A percentile compares a stretch with the other conserved stretches of the same genome.
Evolutionary conservation across 2,113 vertebrate genomes (phyloP).

Genomic region (Ceyx cyanopectus): DNA sequence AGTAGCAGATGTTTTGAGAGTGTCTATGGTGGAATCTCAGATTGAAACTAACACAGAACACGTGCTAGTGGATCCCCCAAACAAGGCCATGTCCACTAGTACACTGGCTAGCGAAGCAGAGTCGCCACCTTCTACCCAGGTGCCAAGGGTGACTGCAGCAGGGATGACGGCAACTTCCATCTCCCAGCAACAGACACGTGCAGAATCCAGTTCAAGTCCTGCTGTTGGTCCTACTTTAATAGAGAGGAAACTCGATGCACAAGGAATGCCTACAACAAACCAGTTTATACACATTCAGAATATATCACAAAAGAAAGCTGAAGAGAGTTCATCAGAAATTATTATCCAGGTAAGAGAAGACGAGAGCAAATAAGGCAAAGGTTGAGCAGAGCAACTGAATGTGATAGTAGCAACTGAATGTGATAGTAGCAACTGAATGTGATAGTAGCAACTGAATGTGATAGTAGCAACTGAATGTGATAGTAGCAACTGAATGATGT

Average conservation of each 20-base stretch:
- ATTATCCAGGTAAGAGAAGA: slow-evolving; percentile 89
- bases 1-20: slow-evolving; percentile 94
- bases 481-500: neutral
- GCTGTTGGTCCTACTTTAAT: slow-evolving; percentile 70
- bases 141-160: slow-evolving; percentile 67
- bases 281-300: slow-evolving; percentile 88
- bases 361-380: neutral
- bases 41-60: slow-evolving; percentile 88
- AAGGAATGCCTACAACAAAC: slow-evolving; percentile 71
- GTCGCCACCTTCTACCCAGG: slow-evolving; percentile 76
- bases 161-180: slow-evolving; percentile 71
- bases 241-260: slow-evolving; percentile 75
- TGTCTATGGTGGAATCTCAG: slow-evolving; percentile 98
- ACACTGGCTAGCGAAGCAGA: slow-evolving; percentile 75
- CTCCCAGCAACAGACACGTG: slow-evolving; percentile 83
- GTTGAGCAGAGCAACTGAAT: slow-evolving; percentile 2
- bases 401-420: neutral
- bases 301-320: slow-evolving; percentile 84
- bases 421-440: neutral
- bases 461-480: neutral
- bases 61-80: slow-evolving; percentile 88
- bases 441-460: neutral
- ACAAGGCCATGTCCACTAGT: slow-evolving; percentile 81
- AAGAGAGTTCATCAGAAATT: slow-evolving; percentile 82
- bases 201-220: slow-evolving; percentile 77